Base-by-base conservation (phyloP, 2,888 invertebrate species). In the Acanthoscelides obtectus region DNA sequence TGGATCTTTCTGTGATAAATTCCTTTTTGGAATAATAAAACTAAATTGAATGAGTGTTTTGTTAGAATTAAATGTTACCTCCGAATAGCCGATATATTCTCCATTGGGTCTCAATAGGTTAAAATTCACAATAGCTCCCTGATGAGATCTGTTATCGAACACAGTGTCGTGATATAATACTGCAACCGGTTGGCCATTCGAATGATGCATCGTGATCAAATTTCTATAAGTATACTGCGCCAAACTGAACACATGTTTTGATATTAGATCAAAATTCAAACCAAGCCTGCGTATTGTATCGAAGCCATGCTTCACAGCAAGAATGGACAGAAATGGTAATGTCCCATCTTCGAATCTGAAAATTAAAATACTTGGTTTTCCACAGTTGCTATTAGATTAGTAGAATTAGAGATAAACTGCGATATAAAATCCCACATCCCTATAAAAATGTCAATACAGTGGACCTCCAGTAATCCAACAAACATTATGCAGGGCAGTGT, bases 281-380 rank as follows among this genome's bases (percentile, higher is more conserved):
- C 92, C 88, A 20, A 94, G 82, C 74, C 88, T 87, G 71, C 91
- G 86, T 71, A 97, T 81, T 4, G 91, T 88, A 72, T 94, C 91
- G 83, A 98, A 94, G 69, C 97, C 97, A 85, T 95, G 92, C 75
- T 91, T 89, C 4, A 99, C 83, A 0, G 94, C 89, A 68, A 94
- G 86, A 74, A 99, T 95, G 22, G 94, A 93, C 67, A 98, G 86
- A 85, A 94, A 99, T 20, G 97, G 88, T 20, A 95, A 79, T 0
- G 98, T 97, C 2, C 99, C 99, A 87, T 98, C 98, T 88, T 99
- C 98, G 86, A 97, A 96, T 77, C 95, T 95, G 85, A 87, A 77
- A n/a, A n/a, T n/a, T n/a, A n/a, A n/a, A n/a, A n/a, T n/a, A n/a
- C n/a, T n/a, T 22, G 20, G 20, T 45, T 22, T 6, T 63, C 6